A percentile compares a stretch with the other conserved stretches of the same genome.
Conservation (phyloP, 2,888 invertebrate species). For the Pemphredon lugubris region DNA sequence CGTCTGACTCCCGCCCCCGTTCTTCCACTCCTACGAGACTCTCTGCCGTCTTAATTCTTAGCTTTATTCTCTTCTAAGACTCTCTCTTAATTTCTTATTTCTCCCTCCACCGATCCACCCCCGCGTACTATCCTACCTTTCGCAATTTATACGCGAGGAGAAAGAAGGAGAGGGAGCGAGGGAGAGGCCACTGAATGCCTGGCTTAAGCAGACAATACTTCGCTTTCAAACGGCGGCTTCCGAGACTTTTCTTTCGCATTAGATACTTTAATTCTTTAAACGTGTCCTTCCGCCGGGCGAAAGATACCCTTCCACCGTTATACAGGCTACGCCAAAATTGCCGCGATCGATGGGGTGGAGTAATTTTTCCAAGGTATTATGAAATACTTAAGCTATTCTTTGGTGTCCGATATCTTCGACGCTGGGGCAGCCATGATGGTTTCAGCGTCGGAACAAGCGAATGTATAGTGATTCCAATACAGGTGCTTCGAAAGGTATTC, state of each 20-base stretch:
- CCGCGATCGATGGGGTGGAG: constrained; percentile 21
- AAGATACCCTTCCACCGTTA: constrained; percentile 46
- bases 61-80: constrained; percentile 81
- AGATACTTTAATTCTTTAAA: constrained; percentile 80
- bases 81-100: constrained; percentile 81
- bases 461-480: too few species aligned
- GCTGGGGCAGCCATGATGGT: background rate
- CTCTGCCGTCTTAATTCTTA: constrained; percentile 80
- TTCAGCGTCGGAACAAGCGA: too few species aligned
- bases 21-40: constrained; percentile 57
- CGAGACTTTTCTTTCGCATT: constrained; percentile 78
- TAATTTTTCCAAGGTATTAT: constrained; percentile 21
- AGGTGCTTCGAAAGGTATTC: too few species aligned
- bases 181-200: constrained; percentile 77
- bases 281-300: constrained; percentile 66
- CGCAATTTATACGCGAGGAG: constrained; percentile 78
- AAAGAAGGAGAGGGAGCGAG: constrained; percentile 49
- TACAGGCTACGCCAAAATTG: constrained; percentile 37
- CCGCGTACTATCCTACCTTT: constrained; percentile 69
- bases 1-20: constrained; percentile 41
- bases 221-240: constrained; percentile 77
- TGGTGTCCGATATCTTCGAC: background rate
- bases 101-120: constrained; percentile 64
- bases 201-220: constrained; percentile 80
- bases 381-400: background rate